A percentile compares a stretch with the other conserved stretches of the same genome.
Evolutionary conservation across 2,113 vertebrate genomes (phyloP).

Genomic region (Benitochromis conjunctus): DNA sequence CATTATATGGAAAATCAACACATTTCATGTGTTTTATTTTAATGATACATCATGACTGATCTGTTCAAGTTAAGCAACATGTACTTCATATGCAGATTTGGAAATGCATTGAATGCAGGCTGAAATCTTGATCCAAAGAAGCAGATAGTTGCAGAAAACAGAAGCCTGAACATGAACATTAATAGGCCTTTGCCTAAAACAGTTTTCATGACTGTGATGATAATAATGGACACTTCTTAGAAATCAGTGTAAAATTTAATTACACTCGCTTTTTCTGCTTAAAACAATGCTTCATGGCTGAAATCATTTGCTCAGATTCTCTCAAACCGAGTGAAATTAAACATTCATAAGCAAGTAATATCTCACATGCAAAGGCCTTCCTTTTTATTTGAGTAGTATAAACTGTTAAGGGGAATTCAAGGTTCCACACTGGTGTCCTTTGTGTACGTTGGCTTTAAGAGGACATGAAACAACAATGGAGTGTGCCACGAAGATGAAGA

Average conservation of each 20-base stretch:
- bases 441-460: not conserved
- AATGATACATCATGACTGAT: not conserved
- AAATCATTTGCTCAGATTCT: not conserved
- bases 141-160: not conserved
- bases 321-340: not conserved
- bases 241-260: not conserved
- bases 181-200: not conserved
- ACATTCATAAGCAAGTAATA: not conserved
- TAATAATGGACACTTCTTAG: not conserved
- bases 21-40: not conserved
- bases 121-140: not conserved
- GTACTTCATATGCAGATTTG: not conserved
- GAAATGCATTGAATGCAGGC: not conserved
- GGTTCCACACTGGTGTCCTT: not conserved
- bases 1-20: not conserved
- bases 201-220: not conserved
- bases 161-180: not conserved
- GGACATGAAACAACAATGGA: not conserved
- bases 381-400: not conserved
- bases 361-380: not conserved
- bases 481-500: not conserved
- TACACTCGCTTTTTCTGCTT: not conserved
- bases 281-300: not conserved
- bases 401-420: not conserved
- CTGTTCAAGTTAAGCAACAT: not conserved